These are phyloP conservation scores for Drosophila acutilabella DNA, from an alignment of 2,888 invertebrate species.

Conservation along the genomic window DNA sequence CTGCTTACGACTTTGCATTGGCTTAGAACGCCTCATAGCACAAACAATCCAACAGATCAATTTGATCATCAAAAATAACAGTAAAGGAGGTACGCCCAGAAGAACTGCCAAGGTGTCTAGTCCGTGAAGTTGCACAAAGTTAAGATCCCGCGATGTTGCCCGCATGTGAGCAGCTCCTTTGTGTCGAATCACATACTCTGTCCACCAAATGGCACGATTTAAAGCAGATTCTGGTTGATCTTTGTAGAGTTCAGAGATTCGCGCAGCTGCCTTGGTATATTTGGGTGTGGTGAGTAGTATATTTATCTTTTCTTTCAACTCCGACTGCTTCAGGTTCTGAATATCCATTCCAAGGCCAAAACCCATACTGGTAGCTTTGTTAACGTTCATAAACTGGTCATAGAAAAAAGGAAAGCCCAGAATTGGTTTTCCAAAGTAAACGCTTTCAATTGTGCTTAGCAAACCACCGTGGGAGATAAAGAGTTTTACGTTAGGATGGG, in stretches of 20 bases:
- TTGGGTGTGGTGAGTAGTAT: conserved; percentile 60
- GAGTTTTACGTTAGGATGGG: conserved; percentile 85
- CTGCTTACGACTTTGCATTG: conserved; percentile 25
- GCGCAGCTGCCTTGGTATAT: conserved; percentile 52
- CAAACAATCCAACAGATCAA: conserved; percentile 12
- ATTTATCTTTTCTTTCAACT: conserved; percentile 56
- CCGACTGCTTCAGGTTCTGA: conserved; percentile 36
- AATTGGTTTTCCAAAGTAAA: conserved; percentile 84
- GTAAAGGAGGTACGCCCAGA: conserved; percentile 35
- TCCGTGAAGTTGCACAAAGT: conserved; percentile 69
- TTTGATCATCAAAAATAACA: conserved; percentile 4
- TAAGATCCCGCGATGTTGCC: conserved; percentile 48
- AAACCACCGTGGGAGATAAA: conserved; percentile 87
- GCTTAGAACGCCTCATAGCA: conserved; percentile 6
- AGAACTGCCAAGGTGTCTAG: conserved; percentile 73
- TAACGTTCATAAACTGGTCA: conserved; percentile 83
- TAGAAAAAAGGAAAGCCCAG: conserved; percentile 84
- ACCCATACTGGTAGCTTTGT: conserved; percentile 71
- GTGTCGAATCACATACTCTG: conserved; percentile 81
- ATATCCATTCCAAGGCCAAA: conserved; percentile 74
- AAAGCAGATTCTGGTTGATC: conserved; percentile 81
- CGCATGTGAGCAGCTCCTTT: conserved; percentile 80
- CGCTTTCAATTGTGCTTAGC: conserved; percentile 85
- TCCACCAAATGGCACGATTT: conserved; percentile 83
- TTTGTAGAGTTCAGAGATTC: conserved; percentile 71